phyloP scores from a whole-genome alignment of 2,888 invertebrate species.

The Oxystoma pomonae region DNA sequence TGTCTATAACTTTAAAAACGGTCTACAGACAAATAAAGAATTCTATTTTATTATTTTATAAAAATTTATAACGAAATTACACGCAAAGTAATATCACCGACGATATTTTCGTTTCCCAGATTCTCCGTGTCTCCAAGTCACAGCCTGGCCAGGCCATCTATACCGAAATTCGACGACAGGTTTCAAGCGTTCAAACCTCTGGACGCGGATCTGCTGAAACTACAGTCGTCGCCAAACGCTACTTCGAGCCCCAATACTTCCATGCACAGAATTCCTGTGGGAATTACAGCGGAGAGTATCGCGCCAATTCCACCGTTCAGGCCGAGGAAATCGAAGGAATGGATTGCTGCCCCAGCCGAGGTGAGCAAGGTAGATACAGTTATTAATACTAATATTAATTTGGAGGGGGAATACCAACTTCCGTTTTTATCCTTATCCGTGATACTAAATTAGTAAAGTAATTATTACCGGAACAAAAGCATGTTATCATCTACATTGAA shows the following conservation, averaged over 20 bases:
- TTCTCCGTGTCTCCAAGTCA: slow-evolving; percentile 48
- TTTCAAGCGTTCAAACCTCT: background rate
- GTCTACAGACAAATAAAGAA: too few species aligned
- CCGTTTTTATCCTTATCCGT: too few species aligned
- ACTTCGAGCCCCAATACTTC: slow-evolving; percentile 51
- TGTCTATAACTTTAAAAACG: too few species aligned
- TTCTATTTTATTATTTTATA: too few species aligned
- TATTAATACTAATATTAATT: too few species aligned
- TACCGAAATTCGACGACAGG: slow-evolving; percentile 26
- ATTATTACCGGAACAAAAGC: too few species aligned
- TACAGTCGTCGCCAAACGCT: slow-evolving; percentile 39
- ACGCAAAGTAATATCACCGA: background rate
- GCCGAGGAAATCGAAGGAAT: slow-evolving; percentile 56
- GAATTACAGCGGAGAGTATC: slow-evolving; percentile 45
- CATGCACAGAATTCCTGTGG: slow-evolving; percentile 37
- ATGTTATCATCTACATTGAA: too few species aligned
- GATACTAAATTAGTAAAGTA: too few species aligned
- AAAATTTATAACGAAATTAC: too few species aligned
- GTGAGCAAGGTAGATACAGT: too few species aligned
- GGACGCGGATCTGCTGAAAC: slow-evolving; percentile 18
- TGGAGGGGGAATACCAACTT: too few species aligned
- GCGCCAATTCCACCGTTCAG: slow-evolving; percentile 54
- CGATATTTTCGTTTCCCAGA: slow-evolving; percentile 30
- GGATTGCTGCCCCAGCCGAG: slow-evolving; percentile 43
- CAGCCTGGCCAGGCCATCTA: slow-evolving; percentile 34